Conservation (phyloP, 2,113 vertebrate species). For the Pterocles orientalis region DNA sequence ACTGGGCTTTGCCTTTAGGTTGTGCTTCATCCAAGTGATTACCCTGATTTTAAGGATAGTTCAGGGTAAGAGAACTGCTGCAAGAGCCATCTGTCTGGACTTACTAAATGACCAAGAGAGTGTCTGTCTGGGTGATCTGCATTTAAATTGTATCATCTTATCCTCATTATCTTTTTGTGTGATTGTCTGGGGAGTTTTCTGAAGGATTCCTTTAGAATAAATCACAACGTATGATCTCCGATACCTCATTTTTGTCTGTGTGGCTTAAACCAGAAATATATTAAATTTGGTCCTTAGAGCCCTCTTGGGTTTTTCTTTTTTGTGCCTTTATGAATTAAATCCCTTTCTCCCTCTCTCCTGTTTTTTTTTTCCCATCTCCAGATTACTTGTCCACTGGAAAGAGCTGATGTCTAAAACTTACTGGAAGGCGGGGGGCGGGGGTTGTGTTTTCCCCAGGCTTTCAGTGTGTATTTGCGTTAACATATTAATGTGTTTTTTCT, state of each 20-base stretch:
- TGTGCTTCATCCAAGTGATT: not conserved
- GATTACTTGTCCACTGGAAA: not conserved
- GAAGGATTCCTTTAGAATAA: constrained; percentile 55
- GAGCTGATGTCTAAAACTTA: not conserved
- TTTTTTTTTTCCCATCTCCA: not conserved
- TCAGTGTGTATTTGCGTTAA: not conserved
- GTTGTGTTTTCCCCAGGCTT: not conserved
- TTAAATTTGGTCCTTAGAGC: constrained; percentile 33
- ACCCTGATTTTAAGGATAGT: constrained; percentile 7
- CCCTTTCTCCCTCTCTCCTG: not conserved
- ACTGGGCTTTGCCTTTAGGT: not conserved
- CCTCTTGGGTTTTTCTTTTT: constrained; percentile 27
- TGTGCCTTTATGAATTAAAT: constrained; percentile 24
- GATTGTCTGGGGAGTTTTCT: constrained; percentile 45
- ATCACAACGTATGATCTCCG: constrained; percentile 37
- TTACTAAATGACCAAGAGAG: constrained; percentile 16
- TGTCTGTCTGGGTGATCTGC: constrained; percentile 59
- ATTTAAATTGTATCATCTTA: constrained; percentile 60
- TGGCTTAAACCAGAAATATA: constrained; percentile 35
- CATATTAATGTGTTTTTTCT: not conserved
- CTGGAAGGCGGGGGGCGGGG: too few species aligned
- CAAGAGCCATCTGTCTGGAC: constrained; percentile 37
- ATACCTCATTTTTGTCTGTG: constrained; percentile 40
- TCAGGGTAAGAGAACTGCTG: not conserved
- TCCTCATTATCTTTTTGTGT: constrained; percentile 56